Base-by-base conservation (phyloP, 1,140 invertebrate species). In the Schlechtendalia chinensis region DNA sequence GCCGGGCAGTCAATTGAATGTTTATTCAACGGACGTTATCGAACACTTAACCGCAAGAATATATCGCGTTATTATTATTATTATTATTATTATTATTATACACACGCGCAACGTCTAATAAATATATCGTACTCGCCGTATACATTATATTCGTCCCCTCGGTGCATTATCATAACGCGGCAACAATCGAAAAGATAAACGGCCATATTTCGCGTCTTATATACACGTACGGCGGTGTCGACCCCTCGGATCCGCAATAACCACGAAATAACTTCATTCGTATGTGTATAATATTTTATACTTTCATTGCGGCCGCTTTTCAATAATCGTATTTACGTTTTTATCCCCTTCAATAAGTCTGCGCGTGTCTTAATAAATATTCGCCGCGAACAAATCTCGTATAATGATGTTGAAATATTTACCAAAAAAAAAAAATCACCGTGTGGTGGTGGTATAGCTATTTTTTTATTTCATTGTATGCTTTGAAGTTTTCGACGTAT, bases 181-280 rank as follows among this genome's bases (percentile, higher is more conserved):
- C 69, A 29, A 72, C 69, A 72, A 72, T 72, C 53, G 69, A 72
- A 72, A 72, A 72, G 69, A 72, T 72, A 54, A 72, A 72, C 24
- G 24, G 69, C 69, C 69, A 72, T 29, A 72, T 72, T 72, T 72
- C 17, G 69, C 50, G 27, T 72, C 69, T 72, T 72, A 72, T 27
- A 69, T 24, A 47, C 11, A 39, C 29, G 5, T 53, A 67, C 17
- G 10, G 47, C 6, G 5, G n/a, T 24, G 12, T 22, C 10, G 16
- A 50, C 67, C 69, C 50, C 17, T 72, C 24, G 50, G 45, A 17
- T 10, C 27, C 22, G 22, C 5, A 69, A 54, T 72, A 72, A 54
- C 47, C 69, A n/a, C 69, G 53, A 72, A 72, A 54, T 29, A 53
- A 71, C 47, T 71, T 71, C 67, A 56, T 14, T 50, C 32, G 32